These are phyloP conservation scores for Myopa testacea DNA, from an alignment of 2,888 invertebrate genomes.

Conservation along the genomic window DNA sequence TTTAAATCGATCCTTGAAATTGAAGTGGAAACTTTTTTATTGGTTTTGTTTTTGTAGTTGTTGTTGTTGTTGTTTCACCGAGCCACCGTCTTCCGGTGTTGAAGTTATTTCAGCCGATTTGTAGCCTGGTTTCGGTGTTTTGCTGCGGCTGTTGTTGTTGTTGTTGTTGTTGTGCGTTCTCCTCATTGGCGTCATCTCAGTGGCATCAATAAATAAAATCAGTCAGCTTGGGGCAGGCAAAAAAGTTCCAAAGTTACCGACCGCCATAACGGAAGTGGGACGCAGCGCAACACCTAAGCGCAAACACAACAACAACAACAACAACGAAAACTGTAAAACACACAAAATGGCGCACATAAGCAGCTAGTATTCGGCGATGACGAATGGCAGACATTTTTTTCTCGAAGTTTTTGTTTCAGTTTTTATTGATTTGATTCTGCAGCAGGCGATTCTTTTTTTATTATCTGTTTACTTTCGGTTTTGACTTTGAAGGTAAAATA, in stretches of 20 bases:
- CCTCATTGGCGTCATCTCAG: background rate
- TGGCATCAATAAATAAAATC: slow-evolving; percentile 33
- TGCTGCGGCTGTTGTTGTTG: background rate
- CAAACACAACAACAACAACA: background rate
- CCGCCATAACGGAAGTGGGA: slow-evolving; percentile 8
- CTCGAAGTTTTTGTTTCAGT: background rate
- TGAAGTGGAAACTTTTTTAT: background rate
- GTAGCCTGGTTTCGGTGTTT: background rate
- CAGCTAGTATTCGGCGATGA: background rate
- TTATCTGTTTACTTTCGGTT: background rate
- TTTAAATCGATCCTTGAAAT: slow-evolving; percentile 28
- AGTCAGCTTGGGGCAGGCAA: slow-evolving; percentile 7
- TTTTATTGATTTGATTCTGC: background rate
- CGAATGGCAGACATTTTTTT: slow-evolving; percentile 5
- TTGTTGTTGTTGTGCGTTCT: background rate
- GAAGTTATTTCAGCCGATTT: background rate
- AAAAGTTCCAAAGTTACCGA: slow-evolving; percentile 26
- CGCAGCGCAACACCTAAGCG: background rate
- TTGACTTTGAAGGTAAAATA: background rate
- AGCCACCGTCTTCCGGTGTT: slow-evolving; percentile 2
- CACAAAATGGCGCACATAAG: background rate
- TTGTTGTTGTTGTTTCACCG: slow-evolving; percentile 3
- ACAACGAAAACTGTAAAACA: background rate
- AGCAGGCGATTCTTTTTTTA: background rate
- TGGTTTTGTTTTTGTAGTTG: slow-evolving; percentile 1